Evolutionary conservation across 2,113 vertebrate species (phyloP).

Genomic region (Etheostoma spectabile): DNA sequence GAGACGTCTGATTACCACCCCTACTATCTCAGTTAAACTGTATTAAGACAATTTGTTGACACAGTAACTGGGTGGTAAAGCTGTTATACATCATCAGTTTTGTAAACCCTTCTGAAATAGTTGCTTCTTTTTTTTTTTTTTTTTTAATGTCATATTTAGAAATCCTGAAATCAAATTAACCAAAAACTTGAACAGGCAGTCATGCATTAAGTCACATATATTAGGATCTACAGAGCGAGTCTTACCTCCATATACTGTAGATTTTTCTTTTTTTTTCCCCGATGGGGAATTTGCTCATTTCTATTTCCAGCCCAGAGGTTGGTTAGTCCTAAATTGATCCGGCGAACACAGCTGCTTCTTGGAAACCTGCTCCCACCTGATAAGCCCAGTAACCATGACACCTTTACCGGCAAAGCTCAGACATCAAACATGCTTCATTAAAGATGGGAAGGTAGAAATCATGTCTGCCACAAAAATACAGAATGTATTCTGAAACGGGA

Average conservation of each 20-base stretch:
- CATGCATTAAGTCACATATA: constrained; percentile 51
- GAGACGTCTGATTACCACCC: not conserved
- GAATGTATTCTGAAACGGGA: constrained; percentile 31
- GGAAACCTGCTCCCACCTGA: constrained; percentile 81
- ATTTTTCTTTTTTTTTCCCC: constrained; percentile 18
- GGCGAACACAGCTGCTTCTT: constrained; percentile 71
- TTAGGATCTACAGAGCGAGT: constrained; percentile 36
- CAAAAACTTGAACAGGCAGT: constrained; percentile 33
- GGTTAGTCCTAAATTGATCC: constrained; percentile 79
- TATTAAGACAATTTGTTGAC: not conserved
- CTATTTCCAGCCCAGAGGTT: constrained; percentile 75
- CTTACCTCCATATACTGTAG: constrained; percentile 14
- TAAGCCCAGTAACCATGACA: constrained; percentile 76
- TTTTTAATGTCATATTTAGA: constrained; percentile 20
- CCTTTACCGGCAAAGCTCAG: constrained; percentile 63
- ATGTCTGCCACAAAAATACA: constrained; percentile 31
- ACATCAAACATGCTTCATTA: constrained; percentile 73
- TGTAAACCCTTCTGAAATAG: not conserved
- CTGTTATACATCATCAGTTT: constrained; percentile 13
- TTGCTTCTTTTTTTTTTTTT: not conserved
- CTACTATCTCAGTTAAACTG: not conserved
- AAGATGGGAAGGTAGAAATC: constrained; percentile 51
- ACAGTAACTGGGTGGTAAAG: not conserved
- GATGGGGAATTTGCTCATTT: constrained; percentile 66
- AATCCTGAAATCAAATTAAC: constrained; percentile 24